Conservation (phyloP, 2,797 vertebrate species). For the Melanotaenia nigrans region DNA sequence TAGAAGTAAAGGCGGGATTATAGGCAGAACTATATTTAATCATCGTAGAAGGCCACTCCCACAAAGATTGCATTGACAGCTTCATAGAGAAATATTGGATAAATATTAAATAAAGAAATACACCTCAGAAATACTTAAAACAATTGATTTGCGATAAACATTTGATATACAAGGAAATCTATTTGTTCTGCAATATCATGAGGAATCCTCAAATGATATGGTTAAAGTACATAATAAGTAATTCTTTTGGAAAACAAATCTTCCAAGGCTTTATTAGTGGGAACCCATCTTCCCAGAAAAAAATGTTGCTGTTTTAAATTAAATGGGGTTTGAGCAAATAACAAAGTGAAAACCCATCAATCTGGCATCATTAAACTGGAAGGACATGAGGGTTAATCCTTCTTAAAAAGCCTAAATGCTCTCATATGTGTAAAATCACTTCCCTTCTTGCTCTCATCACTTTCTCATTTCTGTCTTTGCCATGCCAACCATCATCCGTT, state of each 20-base stretch:
- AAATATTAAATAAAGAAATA: background rate
- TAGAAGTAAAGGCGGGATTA: constrained; percentile 15
- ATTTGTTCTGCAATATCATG: background rate
- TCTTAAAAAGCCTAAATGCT: background rate
- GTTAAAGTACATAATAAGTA: too few relatives aligned
- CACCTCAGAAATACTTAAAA: too few relatives aligned
- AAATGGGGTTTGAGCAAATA: background rate
- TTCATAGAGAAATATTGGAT: constrained; percentile 2
- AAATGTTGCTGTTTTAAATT: background rate
- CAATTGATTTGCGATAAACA: background rate
- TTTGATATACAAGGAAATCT: background rate
- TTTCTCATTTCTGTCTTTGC: constrained; percentile 1
- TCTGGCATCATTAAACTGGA: background rate
- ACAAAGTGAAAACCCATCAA: background rate
- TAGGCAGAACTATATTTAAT: constrained; percentile 26
- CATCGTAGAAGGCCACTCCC: constrained; percentile 47
- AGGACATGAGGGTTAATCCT: background rate
- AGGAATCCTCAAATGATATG: background rate
- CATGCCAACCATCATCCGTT: constrained; percentile 2
- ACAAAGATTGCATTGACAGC: constrained; percentile 32
- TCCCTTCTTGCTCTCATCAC: background rate
- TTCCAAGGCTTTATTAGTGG: background rate
- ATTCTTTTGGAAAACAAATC: too few relatives aligned
- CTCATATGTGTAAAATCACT: background rate
- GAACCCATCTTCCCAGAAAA: background rate